Evolutionary conservation across 2,797 vertebrate species (phyloP), one percentile per base, ranked within the genome.

Genomic region (Urosaurus nigricauda): DNA sequence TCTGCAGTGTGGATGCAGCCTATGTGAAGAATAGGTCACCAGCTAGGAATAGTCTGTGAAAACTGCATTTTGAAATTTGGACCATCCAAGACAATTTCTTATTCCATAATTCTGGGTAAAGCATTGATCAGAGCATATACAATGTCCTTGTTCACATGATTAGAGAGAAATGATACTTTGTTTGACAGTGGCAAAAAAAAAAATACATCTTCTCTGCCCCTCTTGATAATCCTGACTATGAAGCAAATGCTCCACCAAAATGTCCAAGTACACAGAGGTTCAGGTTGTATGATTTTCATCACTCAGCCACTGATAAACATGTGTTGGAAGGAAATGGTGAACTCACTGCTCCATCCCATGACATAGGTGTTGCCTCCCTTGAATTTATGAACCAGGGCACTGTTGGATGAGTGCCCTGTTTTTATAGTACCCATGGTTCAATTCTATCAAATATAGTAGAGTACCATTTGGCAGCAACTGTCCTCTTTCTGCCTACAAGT

Each of bases 391-490:
- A 73, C 24, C 2, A 19, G 13, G 26, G 35, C 14, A 56, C 26
- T 43, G 11, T 17, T 65, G 32, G 65, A 32, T 63, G 37, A 60
- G 11, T 24, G 24, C 47, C 58, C 53, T 29, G 32, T 24, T 86
- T 43, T 40, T 37, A 68, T 40, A 89, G n/a, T 37, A 89, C 51
- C 35, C 85, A 71, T 83, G 37, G 29, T 89, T 85, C 88, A 86
- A n/a, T 79, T 87, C 88, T 29, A n/a, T 85, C 53, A 73, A 82
- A 37, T 35, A 43, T 80, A 90, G 85, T 79, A 75, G 2, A 87
- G 87, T 73, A 93, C 77, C 78, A 83, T 87, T 35, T 63, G 81
- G 32, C 6, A 85, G 73, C 68, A 94, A 88, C 53, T 91, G 90
- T 79, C 58, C 0, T 26, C 29, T 88, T 88, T 91, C 88, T 92